phyloP scores from a whole-genome alignment of 2,797 vertebrate genomes.

The Poliocrania exsul region DNA sequence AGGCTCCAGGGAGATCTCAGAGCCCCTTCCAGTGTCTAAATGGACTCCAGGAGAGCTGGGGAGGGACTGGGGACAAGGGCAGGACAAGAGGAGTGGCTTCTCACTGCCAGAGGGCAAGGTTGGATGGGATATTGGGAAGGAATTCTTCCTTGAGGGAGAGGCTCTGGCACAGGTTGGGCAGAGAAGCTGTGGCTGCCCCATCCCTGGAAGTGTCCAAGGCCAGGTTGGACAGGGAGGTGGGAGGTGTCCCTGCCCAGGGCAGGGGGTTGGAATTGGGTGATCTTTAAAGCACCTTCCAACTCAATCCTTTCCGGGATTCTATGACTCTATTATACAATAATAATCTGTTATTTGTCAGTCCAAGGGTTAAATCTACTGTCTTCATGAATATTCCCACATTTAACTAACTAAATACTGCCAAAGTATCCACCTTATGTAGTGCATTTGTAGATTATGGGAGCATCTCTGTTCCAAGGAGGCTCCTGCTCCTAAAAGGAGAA shows the following conservation, averaged over 20 bases:
- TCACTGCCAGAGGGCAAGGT: neutral
- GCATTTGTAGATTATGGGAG: neutral
- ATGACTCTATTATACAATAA: neutral
- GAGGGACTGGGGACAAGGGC: neutral
- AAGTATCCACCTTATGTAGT: neutral
- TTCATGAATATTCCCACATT: neutral
- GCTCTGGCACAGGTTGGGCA: neutral
- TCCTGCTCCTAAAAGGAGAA: neutral
- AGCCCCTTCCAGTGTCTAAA: neutral
- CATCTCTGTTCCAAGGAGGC: neutral
- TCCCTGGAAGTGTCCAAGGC: neutral
- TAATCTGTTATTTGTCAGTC: neutral
- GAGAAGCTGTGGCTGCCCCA: neutral
- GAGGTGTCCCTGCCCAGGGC: neutral
- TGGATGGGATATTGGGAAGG: neutral
- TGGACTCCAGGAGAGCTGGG: neutral
- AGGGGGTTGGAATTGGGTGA: neutral
- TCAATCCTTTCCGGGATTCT: neutral
- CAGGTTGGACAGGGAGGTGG: fast-evolving
- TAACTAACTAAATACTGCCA: neutral
- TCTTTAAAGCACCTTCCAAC: neutral
- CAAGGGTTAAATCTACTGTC: neutral
- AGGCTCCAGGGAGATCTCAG: neutral
- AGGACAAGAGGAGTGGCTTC: neutral
- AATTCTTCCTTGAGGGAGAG: neutral